These are phyloP conservation scores for Helicoverpa assulta DNA, from an alignment of 2,888 invertebrate genomes.

Conservation along the genomic window DNA sequence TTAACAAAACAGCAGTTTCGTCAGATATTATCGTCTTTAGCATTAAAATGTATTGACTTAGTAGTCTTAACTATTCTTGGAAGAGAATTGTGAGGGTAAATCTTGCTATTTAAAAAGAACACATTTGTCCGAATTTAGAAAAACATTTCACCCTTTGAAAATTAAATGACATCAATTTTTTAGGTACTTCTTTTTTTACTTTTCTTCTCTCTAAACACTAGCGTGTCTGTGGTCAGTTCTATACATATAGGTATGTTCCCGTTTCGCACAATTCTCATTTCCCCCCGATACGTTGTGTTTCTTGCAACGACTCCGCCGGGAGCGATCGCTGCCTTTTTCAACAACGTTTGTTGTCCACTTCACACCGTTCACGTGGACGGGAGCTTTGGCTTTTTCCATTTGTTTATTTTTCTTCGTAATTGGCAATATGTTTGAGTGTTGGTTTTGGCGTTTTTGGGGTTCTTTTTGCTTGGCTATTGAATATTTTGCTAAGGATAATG, in stretches of 20 bases:
- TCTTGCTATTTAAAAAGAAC: no score
- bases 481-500: background rate
- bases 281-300: constrained; percentile 65
- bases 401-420: constrained; percentile 24
- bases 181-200: background rate
- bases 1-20: background rate
- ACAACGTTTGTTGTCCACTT: constrained; percentile 64
- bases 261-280: constrained; percentile 48
- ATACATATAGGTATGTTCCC: constrained; percentile 43
- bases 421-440: constrained; percentile 20
- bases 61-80: no score
- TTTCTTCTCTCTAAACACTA: no score
- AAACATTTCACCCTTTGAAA: background rate
- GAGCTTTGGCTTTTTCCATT: constrained; percentile 28
- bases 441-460: background rate
- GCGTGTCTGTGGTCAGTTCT: constrained; percentile 5
- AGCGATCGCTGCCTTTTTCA: constrained; percentile 66
- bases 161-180: background rate
- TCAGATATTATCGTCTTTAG: background rate
- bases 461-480: background rate
- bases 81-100: no score
- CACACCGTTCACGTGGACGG: constrained; percentile 36
- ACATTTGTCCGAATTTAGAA: no score
- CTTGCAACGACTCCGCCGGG: constrained; percentile 74
- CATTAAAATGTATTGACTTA: background rate